Conservation (phyloP, 2,113 vertebrate species). For the Pachycephala philippinensis region DNA sequence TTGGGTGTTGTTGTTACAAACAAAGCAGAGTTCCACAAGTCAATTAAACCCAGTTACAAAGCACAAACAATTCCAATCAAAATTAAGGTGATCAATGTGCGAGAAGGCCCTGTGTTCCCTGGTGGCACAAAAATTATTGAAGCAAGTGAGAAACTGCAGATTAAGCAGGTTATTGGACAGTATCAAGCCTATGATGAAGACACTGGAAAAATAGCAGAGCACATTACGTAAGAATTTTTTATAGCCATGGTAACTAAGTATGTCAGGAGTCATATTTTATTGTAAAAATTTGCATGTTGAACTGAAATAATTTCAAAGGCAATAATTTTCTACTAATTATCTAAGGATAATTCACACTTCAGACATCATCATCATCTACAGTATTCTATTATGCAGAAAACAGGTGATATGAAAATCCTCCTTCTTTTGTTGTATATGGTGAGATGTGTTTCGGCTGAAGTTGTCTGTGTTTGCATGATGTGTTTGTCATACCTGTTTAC, state of each 20-base stretch:
- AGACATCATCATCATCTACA: not conserved
- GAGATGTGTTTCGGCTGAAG: not conserved
- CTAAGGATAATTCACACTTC: not conserved
- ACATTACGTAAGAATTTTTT: constrained; percentile 61
- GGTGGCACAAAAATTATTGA: constrained; percentile 37
- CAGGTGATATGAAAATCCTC: not conserved
- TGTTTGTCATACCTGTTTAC: not conserved
- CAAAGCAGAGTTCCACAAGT: constrained; percentile 79
- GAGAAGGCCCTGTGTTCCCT: constrained; percentile 70
- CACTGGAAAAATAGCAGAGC: constrained; percentile 49
- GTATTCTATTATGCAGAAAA: not conserved
- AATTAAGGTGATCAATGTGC: constrained; percentile 73
- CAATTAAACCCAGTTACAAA: constrained; percentile 48
- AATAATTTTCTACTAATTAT: not conserved
- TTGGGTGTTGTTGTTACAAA: constrained; percentile 74
- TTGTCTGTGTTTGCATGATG: not conserved
- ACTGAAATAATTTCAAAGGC: not conserved
- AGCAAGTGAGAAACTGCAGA: constrained; percentile 41
- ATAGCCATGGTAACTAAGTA: not conserved
- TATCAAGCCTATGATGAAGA: constrained; percentile 74
- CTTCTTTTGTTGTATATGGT: not conserved
- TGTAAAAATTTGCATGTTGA: not conserved
- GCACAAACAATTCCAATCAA: constrained; percentile 67
- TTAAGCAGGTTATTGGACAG: constrained; percentile 62
- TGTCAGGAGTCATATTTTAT: not conserved